Evolutionary conservation across 2,888 invertebrate species (phyloP).

Genomic region (Empis stercorea): DNA sequence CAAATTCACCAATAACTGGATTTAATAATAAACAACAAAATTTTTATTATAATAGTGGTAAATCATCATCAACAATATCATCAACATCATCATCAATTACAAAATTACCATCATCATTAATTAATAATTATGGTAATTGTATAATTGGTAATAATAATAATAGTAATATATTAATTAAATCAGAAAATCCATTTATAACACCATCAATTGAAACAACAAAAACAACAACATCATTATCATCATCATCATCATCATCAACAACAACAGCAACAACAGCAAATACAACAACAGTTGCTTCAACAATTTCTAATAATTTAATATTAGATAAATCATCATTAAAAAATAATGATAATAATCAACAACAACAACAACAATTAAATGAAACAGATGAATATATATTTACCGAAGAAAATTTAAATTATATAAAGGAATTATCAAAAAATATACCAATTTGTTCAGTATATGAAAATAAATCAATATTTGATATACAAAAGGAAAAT

Average conservation of each 20-base stretch:
- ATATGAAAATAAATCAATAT: constrained; percentile 35
- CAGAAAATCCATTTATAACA: not conserved
- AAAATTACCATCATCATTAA: not conserved
- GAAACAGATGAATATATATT: constrained; percentile 23
- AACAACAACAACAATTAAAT: not conserved
- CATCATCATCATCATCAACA: not conserved
- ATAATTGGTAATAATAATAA: not conserved
- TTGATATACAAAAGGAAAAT: constrained; percentile 21
- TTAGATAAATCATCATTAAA: not conserved
- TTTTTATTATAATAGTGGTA: too few species aligned
- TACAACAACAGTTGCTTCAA: not conserved
- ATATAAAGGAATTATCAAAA: constrained; percentile 33
- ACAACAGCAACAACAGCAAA: not conserved
- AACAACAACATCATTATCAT: not conserved
- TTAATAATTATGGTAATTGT: not conserved
- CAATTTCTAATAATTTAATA: not conserved
- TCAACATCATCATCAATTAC: not conserved
- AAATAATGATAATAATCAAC: constrained; percentile 9
- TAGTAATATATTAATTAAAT: not conserved
- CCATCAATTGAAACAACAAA: not conserved
- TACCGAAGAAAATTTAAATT: constrained; percentile 33
- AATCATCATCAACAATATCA: constrained; percentile 1
- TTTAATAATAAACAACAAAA: not conserved
- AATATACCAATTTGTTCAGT: constrained; percentile 36
- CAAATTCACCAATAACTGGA: constrained; percentile 52